phyloP scores from a whole-genome alignment of 1,140 invertebrate species.

The Cherax quadricarinatus region DNA sequence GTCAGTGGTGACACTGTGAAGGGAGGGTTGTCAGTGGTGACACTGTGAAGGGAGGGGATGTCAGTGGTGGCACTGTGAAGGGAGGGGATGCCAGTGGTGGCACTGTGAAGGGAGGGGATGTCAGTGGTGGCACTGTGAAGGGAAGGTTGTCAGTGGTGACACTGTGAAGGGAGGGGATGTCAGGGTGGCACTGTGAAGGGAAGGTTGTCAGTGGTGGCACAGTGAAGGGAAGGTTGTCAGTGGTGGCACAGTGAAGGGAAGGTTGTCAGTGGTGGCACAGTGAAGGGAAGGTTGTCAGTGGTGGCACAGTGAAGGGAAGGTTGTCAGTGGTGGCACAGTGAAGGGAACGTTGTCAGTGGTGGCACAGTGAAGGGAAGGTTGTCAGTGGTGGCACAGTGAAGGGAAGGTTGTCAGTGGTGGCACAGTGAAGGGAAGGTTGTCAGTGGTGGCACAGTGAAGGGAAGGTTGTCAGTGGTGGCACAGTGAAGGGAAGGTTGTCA shows the following conservation, averaged over 20 bases:
- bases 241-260: too few relatives aligned
- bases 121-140: neutral
- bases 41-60: neutral
- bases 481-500: neutral
- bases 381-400: neutral
- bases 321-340: too few relatives aligned
- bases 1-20: neutral
- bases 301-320: too few relatives aligned
- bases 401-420: neutral
- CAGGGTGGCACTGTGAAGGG: too few relatives aligned
- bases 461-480: neutral
- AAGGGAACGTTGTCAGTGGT: too few relatives aligned
- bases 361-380: constrained; percentile 77
- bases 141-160: neutral
- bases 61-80: neutral
- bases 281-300: too few relatives aligned
- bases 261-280: too few relatives aligned
- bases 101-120: neutral
- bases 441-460: neutral
- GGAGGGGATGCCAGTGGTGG: neutral
- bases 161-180: neutral
- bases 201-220: too few relatives aligned
- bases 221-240: too few relatives aligned
- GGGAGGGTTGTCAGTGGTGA: neutral
- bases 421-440: too few relatives aligned